Evolutionary conservation across 2,888 invertebrate genomes (phyloP), one percentile per base, ranked within the genome.

Genomic region (Acanthosepion lycidas): DNA sequence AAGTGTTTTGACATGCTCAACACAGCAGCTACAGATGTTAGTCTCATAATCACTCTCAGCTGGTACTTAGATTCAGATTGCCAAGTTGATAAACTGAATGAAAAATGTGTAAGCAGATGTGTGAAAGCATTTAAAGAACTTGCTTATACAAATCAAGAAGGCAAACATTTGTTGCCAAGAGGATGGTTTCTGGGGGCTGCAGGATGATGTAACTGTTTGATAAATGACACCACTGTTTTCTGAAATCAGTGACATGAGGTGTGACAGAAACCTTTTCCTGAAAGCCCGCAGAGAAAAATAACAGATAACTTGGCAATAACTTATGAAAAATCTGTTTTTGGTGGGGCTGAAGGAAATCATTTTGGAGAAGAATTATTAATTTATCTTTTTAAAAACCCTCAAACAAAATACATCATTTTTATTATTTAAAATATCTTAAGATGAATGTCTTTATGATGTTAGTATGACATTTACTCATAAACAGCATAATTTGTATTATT

Each of bases 61-160:
- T 78, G 78, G 78, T n/a, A n/a, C 78, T 78, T 78, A n/a, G 12
- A 78, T n/a, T 78, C 78, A 78, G 78, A 78, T 78, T n/a, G n/a
- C n/a, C 78, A n/a, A n/a, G 28, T n/a, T n/a, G 78, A 78, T 78
- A 78, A 78, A 78, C n/a, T n/a, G n/a, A n/a, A 78, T 78, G 78
- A 78, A n/a, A 78, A 78, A 78, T 78, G 78, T 78, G 78, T 28
- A 78, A 9, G 12, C 78, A 78, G n/a, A 78, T 78, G 28, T 78
- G 78, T 78, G n/a, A 78, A 78, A 78, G 78, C 78, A n/a, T 78
- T 78, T 78, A 78, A n/a, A 28, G n/a, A n/a, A n/a, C n/a, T 78
- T 78, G n/a, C n/a, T 78, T 78, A 78, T 78, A n/a, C 78, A n/a
- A 78, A n/a, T n/a, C n/a, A n/a, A 78, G 78, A 78, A 78, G 78